phyloP scores from a whole-genome alignment of 2,113 vertebrate genomes.

The Cinclus cinclus region DNA sequence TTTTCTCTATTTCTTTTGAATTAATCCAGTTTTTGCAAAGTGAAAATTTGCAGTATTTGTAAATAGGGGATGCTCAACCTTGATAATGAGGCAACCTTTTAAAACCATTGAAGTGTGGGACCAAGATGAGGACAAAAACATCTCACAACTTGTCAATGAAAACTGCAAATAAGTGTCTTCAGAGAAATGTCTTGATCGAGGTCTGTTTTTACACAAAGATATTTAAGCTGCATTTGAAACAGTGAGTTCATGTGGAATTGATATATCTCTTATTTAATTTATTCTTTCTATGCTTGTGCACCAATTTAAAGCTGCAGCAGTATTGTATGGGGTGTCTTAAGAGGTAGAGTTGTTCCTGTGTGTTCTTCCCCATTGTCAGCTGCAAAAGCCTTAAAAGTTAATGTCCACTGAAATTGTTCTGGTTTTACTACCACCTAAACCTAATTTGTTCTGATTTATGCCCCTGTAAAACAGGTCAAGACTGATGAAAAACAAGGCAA shows the following conservation, averaged over 20 bases:
- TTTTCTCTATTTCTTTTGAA: neutral
- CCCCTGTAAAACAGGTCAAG: neutral
- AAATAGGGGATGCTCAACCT: neutral
- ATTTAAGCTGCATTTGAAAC: neutral
- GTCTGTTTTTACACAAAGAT: neutral
- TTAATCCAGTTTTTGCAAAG: neutral
- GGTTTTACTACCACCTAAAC: neutral
- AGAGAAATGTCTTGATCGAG: neutral
- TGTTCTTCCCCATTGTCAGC: neutral
- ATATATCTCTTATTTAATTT: neutral
- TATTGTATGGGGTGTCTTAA: neutral
- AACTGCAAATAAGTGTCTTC: neutral
- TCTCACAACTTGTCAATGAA: neutral
- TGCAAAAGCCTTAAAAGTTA: slow-evolving; percentile 27
- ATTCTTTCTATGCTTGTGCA: neutral
- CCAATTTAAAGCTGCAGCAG: neutral
- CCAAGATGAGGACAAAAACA: neutral
- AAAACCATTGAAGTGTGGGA: neutral
- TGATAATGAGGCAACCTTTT: neutral
- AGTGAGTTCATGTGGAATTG: neutral
- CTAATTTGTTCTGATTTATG: slow-evolving; percentile 30
- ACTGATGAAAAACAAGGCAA: neutral
- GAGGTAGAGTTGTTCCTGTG: neutral
- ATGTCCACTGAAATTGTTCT: neutral
- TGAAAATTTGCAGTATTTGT: neutral